Evolutionary conservation across 2,113 vertebrate species (phyloP).

Genomic region (Malaclemys terrapin): DNA sequence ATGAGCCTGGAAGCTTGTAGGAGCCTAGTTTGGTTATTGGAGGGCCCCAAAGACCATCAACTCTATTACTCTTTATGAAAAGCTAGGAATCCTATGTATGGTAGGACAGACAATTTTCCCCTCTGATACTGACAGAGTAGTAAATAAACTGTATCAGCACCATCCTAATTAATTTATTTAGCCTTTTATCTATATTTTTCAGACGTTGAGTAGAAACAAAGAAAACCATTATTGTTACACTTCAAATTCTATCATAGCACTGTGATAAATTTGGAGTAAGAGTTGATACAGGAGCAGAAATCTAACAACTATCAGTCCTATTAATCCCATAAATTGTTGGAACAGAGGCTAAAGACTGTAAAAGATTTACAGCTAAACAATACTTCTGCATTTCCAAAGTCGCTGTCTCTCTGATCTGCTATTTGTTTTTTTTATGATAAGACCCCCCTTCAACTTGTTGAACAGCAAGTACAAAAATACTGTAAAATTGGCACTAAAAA

Average conservation of each 20-base stretch:
- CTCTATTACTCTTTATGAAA: neutral
- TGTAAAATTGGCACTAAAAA: neutral
- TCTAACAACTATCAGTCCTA: neutral
- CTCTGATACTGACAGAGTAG: neutral
- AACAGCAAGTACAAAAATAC: neutral
- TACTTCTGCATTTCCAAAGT: neutral
- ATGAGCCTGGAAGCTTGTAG: neutral
- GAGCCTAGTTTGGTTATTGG: neutral
- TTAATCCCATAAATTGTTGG: neutral
- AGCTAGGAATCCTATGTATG: neutral
- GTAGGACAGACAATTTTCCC: neutral
- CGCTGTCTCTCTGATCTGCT: neutral
- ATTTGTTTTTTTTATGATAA: neutral
- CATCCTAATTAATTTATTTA: neutral
- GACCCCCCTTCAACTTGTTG: neutral
- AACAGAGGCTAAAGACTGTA: neutral
- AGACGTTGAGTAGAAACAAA: neutral
- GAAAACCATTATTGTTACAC: neutral
- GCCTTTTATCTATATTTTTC: neutral
- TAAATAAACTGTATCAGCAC: neutral
- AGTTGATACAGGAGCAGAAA: conserved; percentile 7
- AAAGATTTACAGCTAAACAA: neutral
- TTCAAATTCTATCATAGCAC: neutral
- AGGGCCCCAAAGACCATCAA: neutral
- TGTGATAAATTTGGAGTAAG: neutral